Conservation (phyloP, 1,140 invertebrate species). For the Drosophila takahashii region DNA sequence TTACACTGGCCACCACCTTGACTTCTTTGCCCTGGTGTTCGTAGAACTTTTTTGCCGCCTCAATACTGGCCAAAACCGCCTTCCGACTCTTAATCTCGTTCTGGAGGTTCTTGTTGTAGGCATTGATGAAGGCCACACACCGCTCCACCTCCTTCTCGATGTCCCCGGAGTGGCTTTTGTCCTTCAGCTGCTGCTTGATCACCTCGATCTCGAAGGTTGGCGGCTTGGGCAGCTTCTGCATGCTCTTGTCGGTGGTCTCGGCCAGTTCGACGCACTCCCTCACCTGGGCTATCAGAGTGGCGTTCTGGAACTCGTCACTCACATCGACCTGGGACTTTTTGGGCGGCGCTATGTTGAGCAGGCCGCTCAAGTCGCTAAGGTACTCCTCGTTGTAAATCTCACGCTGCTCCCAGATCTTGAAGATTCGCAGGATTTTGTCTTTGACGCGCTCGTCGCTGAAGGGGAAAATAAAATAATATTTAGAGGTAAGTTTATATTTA, state of each 20-base stretch:
- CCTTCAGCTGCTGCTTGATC: slow-evolving; percentile 85
- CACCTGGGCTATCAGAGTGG: slow-evolving; percentile 85
- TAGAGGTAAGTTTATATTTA: neutral
- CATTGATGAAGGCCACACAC: slow-evolving; percentile 91
- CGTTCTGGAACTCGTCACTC: slow-evolving; percentile 74
- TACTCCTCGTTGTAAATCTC: slow-evolving; percentile 95
- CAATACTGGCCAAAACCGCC: slow-evolving; percentile 90
- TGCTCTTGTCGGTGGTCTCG: slow-evolving; percentile 77
- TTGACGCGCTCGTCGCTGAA: slow-evolving; percentile 94
- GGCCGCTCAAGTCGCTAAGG: slow-evolving; percentile 91
- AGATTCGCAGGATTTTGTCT: slow-evolving; percentile 93
- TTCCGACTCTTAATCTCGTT: slow-evolving; percentile 93
- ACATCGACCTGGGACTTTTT: slow-evolving; percentile 88
- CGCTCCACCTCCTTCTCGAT: slow-evolving; percentile 95
- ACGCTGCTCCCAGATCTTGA: slow-evolving; percentile 97
- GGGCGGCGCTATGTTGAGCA: slow-evolving; percentile 90
- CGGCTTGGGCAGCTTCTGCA: slow-evolving; percentile 80
- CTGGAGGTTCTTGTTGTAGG: slow-evolving; percentile 92
- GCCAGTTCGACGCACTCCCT: slow-evolving; percentile 85
- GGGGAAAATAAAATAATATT: neutral
- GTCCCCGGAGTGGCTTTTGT: slow-evolving; percentile 93
- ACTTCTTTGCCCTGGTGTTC: slow-evolving; percentile 95
- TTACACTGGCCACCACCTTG: slow-evolving; percentile 96
- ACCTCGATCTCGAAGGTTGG: slow-evolving; percentile 75
- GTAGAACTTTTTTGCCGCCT: slow-evolving; percentile 94